Evolutionary conservation across 64 coral and sea anemone species (phyloP), one percentile per base, ranked within the genome.

Genomic region (Trachythela sp.): DNA sequence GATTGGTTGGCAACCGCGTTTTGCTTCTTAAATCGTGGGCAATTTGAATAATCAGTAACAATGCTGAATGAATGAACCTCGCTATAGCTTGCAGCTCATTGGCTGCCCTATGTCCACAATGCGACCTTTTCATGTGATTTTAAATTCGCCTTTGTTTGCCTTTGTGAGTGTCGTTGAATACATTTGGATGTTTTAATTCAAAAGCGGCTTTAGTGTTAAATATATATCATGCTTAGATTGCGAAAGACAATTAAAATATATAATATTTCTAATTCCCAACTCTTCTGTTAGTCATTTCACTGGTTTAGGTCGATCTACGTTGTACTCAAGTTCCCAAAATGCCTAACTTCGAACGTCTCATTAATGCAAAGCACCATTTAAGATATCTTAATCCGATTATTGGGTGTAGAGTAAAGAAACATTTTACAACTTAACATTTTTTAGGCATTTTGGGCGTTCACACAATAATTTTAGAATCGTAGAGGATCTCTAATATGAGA

Each of bases 111-210:
- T 18, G 75, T 80, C 75, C 31, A 80, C 75, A 80, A 80, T 2
- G 75, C 75, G 32, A 37, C 37, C 75, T 80, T 80, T 80, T 80
- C 75, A 80, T 80, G 37, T 37, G 31, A 4, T 29, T 39, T 80
- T 80, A 80, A 80, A 80, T 80, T 80, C 20, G 31, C 75, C 75
- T 80, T 80, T 80, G 75, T 80, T 80, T 80, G 75, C 32, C 75
- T 80, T 80, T 80, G 75, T 80, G 75, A 15, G 75, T n/a, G 75
- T 31, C 20, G 6, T 68, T 68, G 59, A 68, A 22, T 68, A 22
- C 59, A 68, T n/a, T 30, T n/a, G 26, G 56, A 27, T n/a, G 20
- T 64, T 27, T 64, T 1, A 64, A n/a, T 64, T 64, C 56, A 64
- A 64, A 64, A 64, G 56, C 56, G 56, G 56, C 56, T 64, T 64